Base-by-base conservation (phyloP, 1,140 invertebrate genomes). In the Brachionus koreanus region DNA sequence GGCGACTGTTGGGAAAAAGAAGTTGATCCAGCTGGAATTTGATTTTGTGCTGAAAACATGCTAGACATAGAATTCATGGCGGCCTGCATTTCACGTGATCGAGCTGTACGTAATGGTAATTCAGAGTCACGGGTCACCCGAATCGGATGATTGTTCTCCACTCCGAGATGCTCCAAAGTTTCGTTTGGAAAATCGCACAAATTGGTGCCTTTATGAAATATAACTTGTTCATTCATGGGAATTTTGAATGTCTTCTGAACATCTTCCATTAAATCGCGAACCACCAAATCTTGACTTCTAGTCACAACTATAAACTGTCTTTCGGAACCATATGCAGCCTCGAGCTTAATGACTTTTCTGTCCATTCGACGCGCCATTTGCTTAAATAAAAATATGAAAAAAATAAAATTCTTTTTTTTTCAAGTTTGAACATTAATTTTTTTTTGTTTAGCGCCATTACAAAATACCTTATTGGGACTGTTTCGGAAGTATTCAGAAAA, bases 291-390 rank as follows among this genome's bases (percentile, higher is more conserved):
- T 19, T 69, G 57, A 39, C 29, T 35, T 33, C 79, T 61, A 16
- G 43, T 67, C 6, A 82, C 61, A 9, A 82, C 57, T 16, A 82
- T 43, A n/a, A 49, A 65, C 19, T 82, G 57, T 13, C 79, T n/a
- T 12, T 82, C 57, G 0, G 79, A 82, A 46, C 79, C 79, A 39
- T 46, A 82, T 9, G 79, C 79, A 25, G 79, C 79, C 35, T 82
- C 79, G 3, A 82, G 33, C 35, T 82, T 82, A 29, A 82, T 67
- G n/a, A 82, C 79, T 67, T 82, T 82, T 65, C 79, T 49, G 57
- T 82, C 79, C 57, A 65, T 65, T 16, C 79, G 79, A 67, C 79
- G 79, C 13, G 79, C 79, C 79, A 82, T 82, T 82, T 82, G 57
- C 79, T 82, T 82, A 29, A 82, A 82, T 19, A 0, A 46, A 65